Conservation (phyloP, 2,113 vertebrate genomes). For the Herpetotheres cachinnans region DNA sequence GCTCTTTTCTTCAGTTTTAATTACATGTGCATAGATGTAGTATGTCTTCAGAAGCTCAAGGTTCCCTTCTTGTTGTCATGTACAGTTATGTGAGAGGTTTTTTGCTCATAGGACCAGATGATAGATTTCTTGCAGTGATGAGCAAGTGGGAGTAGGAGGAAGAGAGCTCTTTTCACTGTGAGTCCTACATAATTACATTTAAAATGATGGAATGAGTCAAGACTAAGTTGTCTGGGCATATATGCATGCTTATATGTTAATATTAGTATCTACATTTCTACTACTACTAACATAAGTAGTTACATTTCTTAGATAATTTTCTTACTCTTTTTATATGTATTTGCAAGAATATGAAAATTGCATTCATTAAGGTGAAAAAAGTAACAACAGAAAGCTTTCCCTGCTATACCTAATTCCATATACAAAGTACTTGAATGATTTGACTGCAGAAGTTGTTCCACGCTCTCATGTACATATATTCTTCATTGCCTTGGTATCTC, state of each 20-base stretch:
- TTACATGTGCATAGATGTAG: not conserved
- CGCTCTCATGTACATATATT: not conserved
- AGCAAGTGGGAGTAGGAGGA: not conserved
- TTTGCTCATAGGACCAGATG: not conserved
- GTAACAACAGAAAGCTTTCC: not conserved
- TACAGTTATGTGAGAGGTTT: not conserved
- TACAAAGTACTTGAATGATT: not conserved
- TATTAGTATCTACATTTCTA: too few relatives aligned
- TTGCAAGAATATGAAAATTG: not conserved
- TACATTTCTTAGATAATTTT: not conserved
- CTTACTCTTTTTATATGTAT: not conserved
- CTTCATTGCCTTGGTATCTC: slow-evolving; percentile 17
- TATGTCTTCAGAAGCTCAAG: not conserved
- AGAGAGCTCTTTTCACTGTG: not conserved
- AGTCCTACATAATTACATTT: not conserved
- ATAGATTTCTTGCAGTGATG: not conserved
- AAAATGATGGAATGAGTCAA: not conserved
- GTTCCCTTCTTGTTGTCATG: not conserved
- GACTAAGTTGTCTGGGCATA: not conserved
- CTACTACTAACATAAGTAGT: too few relatives aligned
- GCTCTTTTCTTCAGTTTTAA: not conserved
- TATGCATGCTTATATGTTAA: not conserved
- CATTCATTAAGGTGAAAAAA: not conserved
- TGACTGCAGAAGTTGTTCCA: not conserved
- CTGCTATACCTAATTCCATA: not conserved